phyloP scores from a whole-genome alignment of 1,140 invertebrate species.

The Maconellicoccus hirsutus region DNA sequence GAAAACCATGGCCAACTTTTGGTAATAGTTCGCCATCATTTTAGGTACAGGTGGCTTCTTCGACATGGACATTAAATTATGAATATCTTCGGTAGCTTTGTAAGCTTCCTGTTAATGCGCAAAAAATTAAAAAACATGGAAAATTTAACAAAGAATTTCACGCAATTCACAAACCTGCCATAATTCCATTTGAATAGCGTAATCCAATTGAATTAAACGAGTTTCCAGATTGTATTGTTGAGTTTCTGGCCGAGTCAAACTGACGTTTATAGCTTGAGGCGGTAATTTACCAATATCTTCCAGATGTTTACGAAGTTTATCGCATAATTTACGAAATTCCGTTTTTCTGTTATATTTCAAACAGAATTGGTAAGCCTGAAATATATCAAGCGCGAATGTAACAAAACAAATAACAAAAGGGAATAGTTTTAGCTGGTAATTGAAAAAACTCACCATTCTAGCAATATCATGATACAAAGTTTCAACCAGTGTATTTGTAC shows the following conservation, averaged over 20 bases:
- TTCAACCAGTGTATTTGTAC: conserved; percentile 90
- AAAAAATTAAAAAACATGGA: background rate
- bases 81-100: conserved; percentile 95
- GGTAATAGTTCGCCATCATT: conserved; percentile 96
- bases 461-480: conserved; percentile 94
- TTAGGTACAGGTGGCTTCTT: conserved; percentile 91
- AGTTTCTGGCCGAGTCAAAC: conserved; percentile 91
- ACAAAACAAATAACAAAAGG: background rate
- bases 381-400: conserved; percentile 21
- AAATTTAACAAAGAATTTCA: too few relatives aligned
- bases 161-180: conserved; percentile 64
- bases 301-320: conserved; percentile 87
- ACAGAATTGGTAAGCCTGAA: conserved; percentile 88
- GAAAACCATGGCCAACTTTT: conserved; percentile 94
- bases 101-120: conserved; percentile 68
- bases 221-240: conserved; percentile 96
- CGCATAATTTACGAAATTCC: conserved; percentile 96
- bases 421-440: background rate
- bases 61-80: conserved; percentile 88
- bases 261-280: conserved; percentile 59
- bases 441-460: conserved; percentile 53
- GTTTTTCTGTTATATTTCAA: conserved; percentile 95
- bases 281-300: conserved; percentile 84
- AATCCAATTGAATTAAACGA: conserved; percentile 81
- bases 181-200: conserved; percentile 95